Percentiles rank a stretch among this genome's conserved stretches.
phyloP scores from a whole-genome alignment of 2,797 vertebrate genomes.

The Xiphorhynchus erythropygius region DNA sequence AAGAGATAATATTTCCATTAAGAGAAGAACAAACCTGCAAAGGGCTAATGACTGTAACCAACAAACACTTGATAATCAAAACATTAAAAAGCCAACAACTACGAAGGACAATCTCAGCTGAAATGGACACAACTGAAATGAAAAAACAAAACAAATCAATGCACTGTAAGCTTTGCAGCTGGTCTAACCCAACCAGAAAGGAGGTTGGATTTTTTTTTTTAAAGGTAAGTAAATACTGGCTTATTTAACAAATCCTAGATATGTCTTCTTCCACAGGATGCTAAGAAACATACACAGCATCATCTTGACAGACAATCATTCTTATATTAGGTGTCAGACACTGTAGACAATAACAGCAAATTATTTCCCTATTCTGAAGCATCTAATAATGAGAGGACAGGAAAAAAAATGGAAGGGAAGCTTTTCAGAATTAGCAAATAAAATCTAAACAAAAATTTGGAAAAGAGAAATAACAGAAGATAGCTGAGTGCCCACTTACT shows the following conservation, averaged over 20 bases:
- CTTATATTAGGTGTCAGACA: background rate
- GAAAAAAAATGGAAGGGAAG: background rate
- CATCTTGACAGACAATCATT: background rate
- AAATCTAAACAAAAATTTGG: background rate
- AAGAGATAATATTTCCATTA: background rate
- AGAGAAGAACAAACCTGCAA: background rate
- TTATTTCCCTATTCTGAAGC: background rate
- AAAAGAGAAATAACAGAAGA: background rate
- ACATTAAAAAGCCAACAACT: background rate
- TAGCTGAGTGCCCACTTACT: background rate
- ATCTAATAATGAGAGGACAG: background rate
- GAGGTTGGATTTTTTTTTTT: background rate
- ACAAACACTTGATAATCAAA: background rate
- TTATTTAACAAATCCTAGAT: background rate
- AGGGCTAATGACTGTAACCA: background rate
- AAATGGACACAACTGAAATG: background rate
- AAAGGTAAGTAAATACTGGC: background rate
- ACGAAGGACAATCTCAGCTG: background rate
- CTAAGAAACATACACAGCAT: background rate
- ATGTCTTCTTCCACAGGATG: rapidly evolving
- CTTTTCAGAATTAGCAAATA: background rate
- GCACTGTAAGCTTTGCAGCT: background rate
- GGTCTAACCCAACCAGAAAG: background rate
- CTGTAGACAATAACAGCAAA: background rate
- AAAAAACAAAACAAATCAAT: background rate